Evolutionary conservation across 2,113 vertebrate genomes (phyloP).

Genomic region (Myiagra hebetior): DNA sequence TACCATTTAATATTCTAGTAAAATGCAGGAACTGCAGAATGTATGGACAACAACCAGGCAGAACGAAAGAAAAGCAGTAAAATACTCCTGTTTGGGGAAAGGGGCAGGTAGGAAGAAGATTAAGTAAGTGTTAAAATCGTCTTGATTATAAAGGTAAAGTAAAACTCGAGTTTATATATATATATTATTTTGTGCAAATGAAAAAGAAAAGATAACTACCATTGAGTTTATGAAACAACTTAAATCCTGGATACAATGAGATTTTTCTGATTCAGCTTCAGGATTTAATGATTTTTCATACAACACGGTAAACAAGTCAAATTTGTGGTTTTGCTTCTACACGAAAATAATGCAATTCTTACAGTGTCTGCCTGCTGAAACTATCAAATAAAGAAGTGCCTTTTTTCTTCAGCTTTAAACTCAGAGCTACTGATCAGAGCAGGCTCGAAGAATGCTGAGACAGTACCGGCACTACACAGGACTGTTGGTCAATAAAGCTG

Average conservation of each 20-base stretch:
- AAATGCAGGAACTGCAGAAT: neutral
- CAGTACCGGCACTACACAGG: neutral
- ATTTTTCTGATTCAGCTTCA: neutral
- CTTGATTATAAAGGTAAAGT: neutral
- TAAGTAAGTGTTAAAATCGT: neutral
- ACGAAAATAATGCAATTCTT: neutral
- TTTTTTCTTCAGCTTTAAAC: neutral
- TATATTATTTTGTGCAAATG: neutral
- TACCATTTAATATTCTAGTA: neutral
- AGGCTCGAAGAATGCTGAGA: neutral
- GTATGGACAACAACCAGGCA: neutral
- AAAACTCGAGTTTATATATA: neutral
- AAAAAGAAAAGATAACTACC: neutral
- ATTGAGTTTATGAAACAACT: neutral
- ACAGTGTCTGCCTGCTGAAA: neutral
- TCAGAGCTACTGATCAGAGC: neutral
- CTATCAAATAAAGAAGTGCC: neutral
- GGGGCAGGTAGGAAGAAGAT: neutral
- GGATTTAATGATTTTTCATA: neutral
- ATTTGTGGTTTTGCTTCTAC: neutral
- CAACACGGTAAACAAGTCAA: neutral
- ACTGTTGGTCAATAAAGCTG: neutral
- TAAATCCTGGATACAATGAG: neutral
- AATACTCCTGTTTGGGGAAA: neutral
- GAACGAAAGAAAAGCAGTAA: neutral